Base-by-base conservation (phyloP, 2,113 vertebrate species). In the Seriola dumerili region DNA sequence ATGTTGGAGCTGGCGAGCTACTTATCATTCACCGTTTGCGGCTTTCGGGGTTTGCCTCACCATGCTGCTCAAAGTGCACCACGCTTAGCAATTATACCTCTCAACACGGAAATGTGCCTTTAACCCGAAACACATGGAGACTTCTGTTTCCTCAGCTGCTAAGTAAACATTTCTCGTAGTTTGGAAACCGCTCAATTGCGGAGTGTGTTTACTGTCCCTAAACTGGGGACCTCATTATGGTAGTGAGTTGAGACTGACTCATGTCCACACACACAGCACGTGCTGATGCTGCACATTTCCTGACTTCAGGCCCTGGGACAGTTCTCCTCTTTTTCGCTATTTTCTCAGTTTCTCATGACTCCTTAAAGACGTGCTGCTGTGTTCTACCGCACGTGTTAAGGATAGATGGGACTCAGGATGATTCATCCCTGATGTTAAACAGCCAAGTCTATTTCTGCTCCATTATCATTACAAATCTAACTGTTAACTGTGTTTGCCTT, bases 71-170 rank as follows among this genome's bases (percentile, higher is more conserved):
- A 91, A 92, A 94, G 92, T 90, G 94, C 73, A 72, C 94, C 91
- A 93, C 87, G 92, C 94, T 93, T 89, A 93, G 93, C 95, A 94
- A 95, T 95, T 95, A 95, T 94, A 94, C 93, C 93, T 94, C 92
- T 94, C 91, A 93, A 92, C 94, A 77, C 93, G 94, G 94, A 96
- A 96, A 95, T 96, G 94, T 95, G 95, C 92, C 78, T 93, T 96
- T 96, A 96, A 96, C 95, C 95, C 80, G 90, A 97, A 97, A 97
- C 96, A 95, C 93, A 95, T 95, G 95, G 93, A 82, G 95, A 94
- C 94, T 96, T 94, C 94, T 95, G 96, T 97, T 98, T 96, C 96
- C 92, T 96, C 96, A 95, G 95, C 96, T 96, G 96, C 96, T 94
- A 95, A 95, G 94, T 95, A 96, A 97, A 96, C 96, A 96, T 96